Evolutionary conservation across 2,888 invertebrate species (phyloP).

Genomic region (Heliconius cydno): DNA sequence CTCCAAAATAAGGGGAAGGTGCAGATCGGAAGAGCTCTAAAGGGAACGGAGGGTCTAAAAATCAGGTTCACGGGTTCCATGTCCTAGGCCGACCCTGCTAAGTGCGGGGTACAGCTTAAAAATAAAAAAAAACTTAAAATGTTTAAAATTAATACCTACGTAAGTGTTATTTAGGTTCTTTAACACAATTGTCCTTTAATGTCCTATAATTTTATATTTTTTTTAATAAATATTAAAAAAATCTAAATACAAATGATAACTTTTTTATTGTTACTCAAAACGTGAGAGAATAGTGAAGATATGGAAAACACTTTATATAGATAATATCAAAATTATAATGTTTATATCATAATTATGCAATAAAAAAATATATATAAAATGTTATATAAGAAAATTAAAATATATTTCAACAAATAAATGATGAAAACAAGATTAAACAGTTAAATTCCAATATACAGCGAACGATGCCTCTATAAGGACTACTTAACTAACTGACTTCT

Average conservation of each 20-base stretch:
- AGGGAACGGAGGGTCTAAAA: too few relatives aligned
- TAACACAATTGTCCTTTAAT: background rate
- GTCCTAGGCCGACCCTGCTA: background rate
- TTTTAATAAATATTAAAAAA: background rate
- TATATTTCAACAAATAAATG: too few relatives aligned
- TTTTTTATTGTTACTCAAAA: background rate
- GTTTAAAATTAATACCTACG: background rate
- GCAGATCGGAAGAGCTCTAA: too few relatives aligned
- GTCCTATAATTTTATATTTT: background rate
- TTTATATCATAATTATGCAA: background rate
- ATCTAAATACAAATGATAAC: background rate
- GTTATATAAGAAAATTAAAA: too few relatives aligned
- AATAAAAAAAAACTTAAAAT: background rate
- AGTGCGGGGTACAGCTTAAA: background rate
- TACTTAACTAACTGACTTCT: background rate
- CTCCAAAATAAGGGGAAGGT: too few relatives aligned
- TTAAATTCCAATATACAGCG: too few relatives aligned
- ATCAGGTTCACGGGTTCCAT: too few relatives aligned
- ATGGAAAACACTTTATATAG: background rate
- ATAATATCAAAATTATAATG: background rate
- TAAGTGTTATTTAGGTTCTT: background rate
- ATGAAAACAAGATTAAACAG: too few relatives aligned
- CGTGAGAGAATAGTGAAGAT: background rate
- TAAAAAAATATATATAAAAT: too few relatives aligned
- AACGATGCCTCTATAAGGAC: background rate